Conservation (phyloP, 2,113 vertebrate species). For the Rattus norvegicus region GRCr8 NC_086028.1:107347501-107348000, state of each 20-base stretch:
- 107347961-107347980: background rate
- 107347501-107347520: rapidly evolving
- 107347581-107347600: rapidly evolving
- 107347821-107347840: background rate
- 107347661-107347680: background rate
- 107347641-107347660: background rate
- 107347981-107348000: too few species aligned
- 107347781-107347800: background rate
- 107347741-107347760: too few species aligned
- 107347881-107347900: background rate
- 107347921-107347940: background rate
- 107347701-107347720: background rate
- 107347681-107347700: background rate
- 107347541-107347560: background rate
- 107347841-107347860: background rate
- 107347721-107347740: background rate
- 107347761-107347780: background rate
- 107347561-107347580: background rate
- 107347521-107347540: background rate
- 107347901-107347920: background rate
- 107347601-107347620: background rate
- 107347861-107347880: background rate
- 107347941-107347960: background rate
- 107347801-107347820: background rate
- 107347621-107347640: background rate